Base-by-base conservation (phyloP, 1,140 invertebrate genomes). In the Dinothrombium tinctorium region DNA sequence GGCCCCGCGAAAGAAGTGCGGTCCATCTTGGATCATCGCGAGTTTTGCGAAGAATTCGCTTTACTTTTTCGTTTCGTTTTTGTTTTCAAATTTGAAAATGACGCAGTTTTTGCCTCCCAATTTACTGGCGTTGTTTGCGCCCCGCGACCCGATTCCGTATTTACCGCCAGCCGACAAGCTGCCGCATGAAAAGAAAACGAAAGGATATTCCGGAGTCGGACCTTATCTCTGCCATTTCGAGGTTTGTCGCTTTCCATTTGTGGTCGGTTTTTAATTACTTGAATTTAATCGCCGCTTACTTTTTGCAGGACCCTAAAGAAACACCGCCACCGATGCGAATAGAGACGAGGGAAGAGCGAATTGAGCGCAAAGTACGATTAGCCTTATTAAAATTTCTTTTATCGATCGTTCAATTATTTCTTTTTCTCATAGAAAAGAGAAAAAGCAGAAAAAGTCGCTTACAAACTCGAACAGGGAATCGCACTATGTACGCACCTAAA, bases 71-170 rank as follows among this genome's bases (percentile, higher is more conserved):
- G n/a, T n/a, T n/a, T n/a, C n/a, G 33, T 35, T 2, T 35, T 12
- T 19, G 17, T 35, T 2, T 35, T 12, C 20, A 9, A 15, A 19
- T 35, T n/a, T 2, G 12, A 22, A 41, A 49, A 99, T 99, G 94
- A 99, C 94, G 50, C 87, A 95, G 62, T 99, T 86, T 69, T 64
- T 99, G 48, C 92, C 94, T 45, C 87, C 89, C 20, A 96, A 98
- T 69, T 69, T 99, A 47, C 64, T 99, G 54, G 87, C 89, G 12
- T 63, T 99, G 20, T 99, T 99, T 59, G 90, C 89, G 35, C 83
- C 94, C 3, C 66, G 94, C 42, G 89, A 96, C 55, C 89, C 92
- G 0, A 75, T 98, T 51, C 82, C 79, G 1, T 98, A 78, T 64
- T 61, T 95, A 49, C 82, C 89, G 42, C 92, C 92, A 11, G 71